Evolutionary conservation across 2,797 vertebrate genomes (phyloP).

Genomic region (Geotrypetes seraphini): DNA sequence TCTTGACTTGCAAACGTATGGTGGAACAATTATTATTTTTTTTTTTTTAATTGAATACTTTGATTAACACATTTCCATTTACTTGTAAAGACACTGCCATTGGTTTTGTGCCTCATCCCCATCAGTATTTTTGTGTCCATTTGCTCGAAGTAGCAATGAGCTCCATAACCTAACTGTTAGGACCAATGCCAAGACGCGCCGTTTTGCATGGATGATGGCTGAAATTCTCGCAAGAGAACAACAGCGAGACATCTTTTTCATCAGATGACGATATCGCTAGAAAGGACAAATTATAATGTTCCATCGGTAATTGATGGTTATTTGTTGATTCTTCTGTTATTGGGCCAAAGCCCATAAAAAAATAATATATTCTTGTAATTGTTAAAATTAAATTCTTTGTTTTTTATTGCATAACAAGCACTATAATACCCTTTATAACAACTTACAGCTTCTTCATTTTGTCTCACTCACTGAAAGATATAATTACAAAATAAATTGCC

Average conservation of each 20-base stretch:
- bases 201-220: conserved; percentile 11
- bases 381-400: conserved; percentile 45
- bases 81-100: too few species aligned
- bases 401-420: conserved; percentile 41
- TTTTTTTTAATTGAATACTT: too few species aligned
- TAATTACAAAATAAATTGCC: conserved; percentile 54
- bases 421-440: conserved; percentile 41
- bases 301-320: conserved; percentile 48
- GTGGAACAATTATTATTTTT: too few species aligned
- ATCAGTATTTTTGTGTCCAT: too few species aligned
- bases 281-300: conserved; percentile 48
- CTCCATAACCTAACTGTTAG: neutral
- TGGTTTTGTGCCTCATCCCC: too few species aligned
- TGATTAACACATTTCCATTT: too few species aligned
- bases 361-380: conserved; percentile 44
- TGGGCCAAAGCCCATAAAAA: conserved; percentile 47
- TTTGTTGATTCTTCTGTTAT: conserved; percentile 44
- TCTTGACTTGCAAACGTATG: too few species aligned
- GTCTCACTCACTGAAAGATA: conserved; percentile 36
- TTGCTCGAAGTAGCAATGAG: too few species aligned
- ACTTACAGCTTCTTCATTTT: conserved; percentile 44
- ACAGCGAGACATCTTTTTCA: conserved; percentile 27
- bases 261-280: conserved; percentile 35
- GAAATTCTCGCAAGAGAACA: conserved; percentile 39
- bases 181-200: neutral